phyloP scores from a whole-genome alignment of 2,113 vertebrate genomes.

The Micronisus gabar region DNA sequence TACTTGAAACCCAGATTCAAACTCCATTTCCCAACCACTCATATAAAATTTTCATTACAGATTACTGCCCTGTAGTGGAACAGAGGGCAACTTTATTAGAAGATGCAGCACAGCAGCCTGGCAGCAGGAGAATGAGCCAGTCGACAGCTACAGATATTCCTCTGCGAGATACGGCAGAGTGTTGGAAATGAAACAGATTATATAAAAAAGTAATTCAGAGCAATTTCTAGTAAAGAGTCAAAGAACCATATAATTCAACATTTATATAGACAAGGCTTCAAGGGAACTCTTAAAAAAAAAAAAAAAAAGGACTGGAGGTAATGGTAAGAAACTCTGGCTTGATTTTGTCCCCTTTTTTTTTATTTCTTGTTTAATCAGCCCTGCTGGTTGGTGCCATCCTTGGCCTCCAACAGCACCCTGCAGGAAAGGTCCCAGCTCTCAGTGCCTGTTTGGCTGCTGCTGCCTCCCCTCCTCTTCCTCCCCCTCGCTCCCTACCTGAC shows the following conservation, averaged over 20 bases:
- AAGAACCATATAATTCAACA: slow-evolving; percentile 49
- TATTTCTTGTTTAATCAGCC: not conserved
- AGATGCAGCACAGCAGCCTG: not conserved
- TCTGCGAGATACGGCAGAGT: not conserved
- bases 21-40: not conserved
- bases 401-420: not conserved
- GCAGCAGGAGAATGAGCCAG: slow-evolving; percentile 5
- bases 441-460: not conserved
- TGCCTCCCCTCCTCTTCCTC: not conserved
- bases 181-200: slow-evolving; percentile 50
- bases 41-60: slow-evolving; percentile 20
- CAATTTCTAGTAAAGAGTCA: slow-evolving; percentile 44
- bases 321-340: not conserved
- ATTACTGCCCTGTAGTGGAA: slow-evolving; percentile 13
- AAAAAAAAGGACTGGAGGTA: not conserved
- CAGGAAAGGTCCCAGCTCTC: not conserved
- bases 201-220: slow-evolving; percentile 38
- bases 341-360: not conserved
- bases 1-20: not conserved
- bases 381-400: not conserved
- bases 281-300: not conserved
- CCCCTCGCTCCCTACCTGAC: fast-evolving
- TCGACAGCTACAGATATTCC: slow-evolving; percentile 27
- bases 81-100: slow-evolving; percentile 46
- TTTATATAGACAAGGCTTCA: slow-evolving; percentile 44